Evolutionary conservation across 2,113 vertebrate species (phyloP).

Genomic region (Cyanoderma ruficeps): DNA sequence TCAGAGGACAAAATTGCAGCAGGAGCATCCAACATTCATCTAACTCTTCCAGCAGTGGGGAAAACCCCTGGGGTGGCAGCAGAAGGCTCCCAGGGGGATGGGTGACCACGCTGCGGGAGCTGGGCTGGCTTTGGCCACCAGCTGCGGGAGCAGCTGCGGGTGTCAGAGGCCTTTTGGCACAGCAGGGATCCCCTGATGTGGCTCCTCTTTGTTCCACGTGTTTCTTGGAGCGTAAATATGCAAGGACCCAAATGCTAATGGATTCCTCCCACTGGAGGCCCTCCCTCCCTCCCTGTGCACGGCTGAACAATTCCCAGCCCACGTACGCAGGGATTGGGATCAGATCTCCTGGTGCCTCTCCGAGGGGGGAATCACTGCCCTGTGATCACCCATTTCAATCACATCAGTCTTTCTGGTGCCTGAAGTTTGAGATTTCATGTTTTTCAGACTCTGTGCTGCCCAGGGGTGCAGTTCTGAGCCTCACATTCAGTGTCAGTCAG

Average conservation of each 20-base stretch:
- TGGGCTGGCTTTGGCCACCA: slow-evolving; percentile 13
- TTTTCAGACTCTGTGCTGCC: not conserved
- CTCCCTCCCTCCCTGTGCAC: not conserved
- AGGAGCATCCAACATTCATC: not conserved
- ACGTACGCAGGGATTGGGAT: not conserved
- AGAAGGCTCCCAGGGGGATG: not conserved
- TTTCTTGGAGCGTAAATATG: slow-evolving; percentile 46
- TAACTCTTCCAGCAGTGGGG: not conserved
- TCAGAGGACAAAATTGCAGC: not conserved
- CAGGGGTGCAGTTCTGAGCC: not conserved
- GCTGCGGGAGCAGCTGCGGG: not conserved
- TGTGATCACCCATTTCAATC: not conserved
- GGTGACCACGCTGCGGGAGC: not conserved
- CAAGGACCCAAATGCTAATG: slow-evolving; percentile 60
- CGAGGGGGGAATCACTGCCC: not conserved
- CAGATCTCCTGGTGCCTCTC: not conserved
- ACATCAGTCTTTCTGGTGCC: not conserved
- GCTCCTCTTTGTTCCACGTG: slow-evolving; percentile 60
- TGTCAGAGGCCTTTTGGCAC: slow-evolving; percentile 42
- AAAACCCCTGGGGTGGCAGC: not conserved
- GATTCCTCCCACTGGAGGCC: slow-evolving; percentile 29
- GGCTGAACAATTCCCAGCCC: not conserved
- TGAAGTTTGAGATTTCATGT: not conserved
- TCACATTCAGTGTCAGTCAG: not conserved
- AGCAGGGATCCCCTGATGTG: not conserved